Percentiles rank a stretch among this genome's conserved stretches.
These are phyloP conservation scores for Leptinotarsa haldemani DNA, from an alignment of 2,888 invertebrate species.

Conservation along the genomic window DNA sequence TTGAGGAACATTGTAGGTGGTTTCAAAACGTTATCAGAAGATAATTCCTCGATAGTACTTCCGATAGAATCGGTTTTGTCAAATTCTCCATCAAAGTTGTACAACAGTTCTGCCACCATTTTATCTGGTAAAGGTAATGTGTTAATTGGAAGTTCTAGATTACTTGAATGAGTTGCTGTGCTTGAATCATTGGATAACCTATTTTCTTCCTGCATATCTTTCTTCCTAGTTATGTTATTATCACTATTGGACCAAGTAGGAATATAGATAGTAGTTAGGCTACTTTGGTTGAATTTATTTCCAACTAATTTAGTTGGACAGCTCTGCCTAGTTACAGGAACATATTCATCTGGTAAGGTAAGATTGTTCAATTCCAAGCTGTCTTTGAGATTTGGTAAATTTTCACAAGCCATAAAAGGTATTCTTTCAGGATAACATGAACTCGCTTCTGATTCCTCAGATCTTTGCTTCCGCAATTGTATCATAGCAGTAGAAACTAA, in stretches of 20 bases:
- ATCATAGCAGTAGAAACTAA: slow-evolving; percentile 68
- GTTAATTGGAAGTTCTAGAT: slow-evolving; percentile 69
- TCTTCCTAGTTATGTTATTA: slow-evolving; percentile 56
- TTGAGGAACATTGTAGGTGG: slow-evolving; percentile 73
- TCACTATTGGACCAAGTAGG: slow-evolving; percentile 68
- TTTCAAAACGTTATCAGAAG: slow-evolving; percentile 61
- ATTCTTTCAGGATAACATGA: slow-evolving; percentile 70
- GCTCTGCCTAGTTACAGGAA: slow-evolving; percentile 71
- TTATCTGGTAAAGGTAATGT: slow-evolving; percentile 68
- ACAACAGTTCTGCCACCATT: slow-evolving; percentile 69
- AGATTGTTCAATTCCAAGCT: slow-evolving; percentile 67
- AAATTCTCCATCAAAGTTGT: slow-evolving; percentile 64
- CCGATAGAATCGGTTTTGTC: slow-evolving; percentile 54
- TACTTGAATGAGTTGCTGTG: slow-evolving; percentile 70
- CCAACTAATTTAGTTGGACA: slow-evolving; percentile 75
- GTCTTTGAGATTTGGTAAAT: slow-evolving; percentile 75
- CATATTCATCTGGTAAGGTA: slow-evolving; percentile 53
- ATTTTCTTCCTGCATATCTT: slow-evolving; percentile 47
- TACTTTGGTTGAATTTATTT: slow-evolving; percentile 70
- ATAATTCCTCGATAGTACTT: slow-evolving; percentile 49
- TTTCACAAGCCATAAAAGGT: slow-evolving; percentile 75
- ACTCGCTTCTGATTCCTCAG: slow-evolving; percentile 73
- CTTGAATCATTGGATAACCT: slow-evolving; percentile 47
- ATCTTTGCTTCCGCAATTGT: slow-evolving; percentile 58
- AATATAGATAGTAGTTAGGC: slow-evolving; percentile 70